Evolutionary conservation across 64 coral and sea anemone genomes (phyloP).

Genomic region (Catalaphyllia jardinei): DNA sequence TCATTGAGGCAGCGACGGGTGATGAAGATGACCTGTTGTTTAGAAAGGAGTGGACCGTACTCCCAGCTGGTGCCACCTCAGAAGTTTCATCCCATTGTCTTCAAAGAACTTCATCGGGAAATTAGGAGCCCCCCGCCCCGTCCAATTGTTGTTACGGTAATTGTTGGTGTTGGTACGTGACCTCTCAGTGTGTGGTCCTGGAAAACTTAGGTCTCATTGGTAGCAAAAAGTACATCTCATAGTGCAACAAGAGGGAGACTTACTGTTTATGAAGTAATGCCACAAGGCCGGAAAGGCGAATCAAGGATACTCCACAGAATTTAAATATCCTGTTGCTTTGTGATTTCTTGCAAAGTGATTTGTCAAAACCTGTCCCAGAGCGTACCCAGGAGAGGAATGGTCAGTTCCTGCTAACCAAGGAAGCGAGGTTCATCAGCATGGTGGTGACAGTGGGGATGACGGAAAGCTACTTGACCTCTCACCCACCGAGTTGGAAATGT

Average conservation of each 20-base stretch:
- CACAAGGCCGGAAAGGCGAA: background rate
- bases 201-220: background rate
- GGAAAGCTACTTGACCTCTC: background rate
- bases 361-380: background rate
- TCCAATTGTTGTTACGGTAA: background rate
- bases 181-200: background rate
- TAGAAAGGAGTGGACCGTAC: too few relatives aligned
- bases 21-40: too few relatives aligned
- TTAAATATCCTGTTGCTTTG: background rate
- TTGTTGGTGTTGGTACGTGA: background rate
- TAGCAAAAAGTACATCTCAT: background rate
- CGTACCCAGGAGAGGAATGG: background rate
- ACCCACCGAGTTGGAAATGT: background rate
- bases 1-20: background rate
- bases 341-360: background rate
- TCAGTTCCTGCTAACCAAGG: background rate
- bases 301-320: background rate
- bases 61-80: too few relatives aligned
- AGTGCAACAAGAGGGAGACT: background rate
- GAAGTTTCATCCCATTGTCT: too few relatives aligned
- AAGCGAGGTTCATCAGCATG: background rate
- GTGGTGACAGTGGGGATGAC: background rate
- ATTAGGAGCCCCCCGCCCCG: slow-evolving; percentile 9
- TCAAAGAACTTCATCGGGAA: slow-evolving; percentile 26
- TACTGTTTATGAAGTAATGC: background rate